Evolutionary conservation across 2,888 invertebrate genomes (phyloP), one percentile per base, ranked within the genome.

Genomic region (Cerastis rubricosa): DNA sequence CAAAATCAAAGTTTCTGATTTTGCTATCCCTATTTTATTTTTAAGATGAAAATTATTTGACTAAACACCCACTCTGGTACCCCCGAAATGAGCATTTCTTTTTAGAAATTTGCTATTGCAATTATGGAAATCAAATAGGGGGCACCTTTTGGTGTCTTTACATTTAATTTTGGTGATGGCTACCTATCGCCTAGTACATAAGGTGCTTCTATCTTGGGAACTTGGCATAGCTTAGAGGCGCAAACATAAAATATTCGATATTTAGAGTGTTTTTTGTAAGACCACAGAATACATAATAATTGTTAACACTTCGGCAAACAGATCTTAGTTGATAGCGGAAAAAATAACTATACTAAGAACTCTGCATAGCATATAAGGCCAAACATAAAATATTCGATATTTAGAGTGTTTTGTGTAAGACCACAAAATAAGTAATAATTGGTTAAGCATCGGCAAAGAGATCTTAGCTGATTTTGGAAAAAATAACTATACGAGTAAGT

Each of bases 81-180:
- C 82, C 85, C 90, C 89, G 86, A 87, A 93, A 94, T 94, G 94
- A 92, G 92, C 93, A 94, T 94, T 94, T 93, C 92, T 93, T 94
- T 93, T 88, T 92, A 80, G 76, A 90, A 93, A 94, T 92, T 93
- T 92, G 89, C 92, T 89, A 90, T 93, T 93, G 93, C 94, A 94
- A 95, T 95, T 93, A 95, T 94, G 94, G 91, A 94, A 94, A 95
- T 94, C 92, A 93, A 93, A 93, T 89, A 92, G 90, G 90, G 91
- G 90, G 88, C 64, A 85, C 80, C 82, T 73, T 51, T 79, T 86
- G 85, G 81, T 86, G 80, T 90, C 89, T 90, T 91, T 85, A 84
- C 89, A 83, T 91, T 91, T 89, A 88, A 91, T 91, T 90, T 88
- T 65, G 75, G 63, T 68, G 71, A 74, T 70, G 78, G 74, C 59